phyloP scores from a whole-genome alignment of 2,797 vertebrate genomes.

The Siniperca scherzeri region DNA sequence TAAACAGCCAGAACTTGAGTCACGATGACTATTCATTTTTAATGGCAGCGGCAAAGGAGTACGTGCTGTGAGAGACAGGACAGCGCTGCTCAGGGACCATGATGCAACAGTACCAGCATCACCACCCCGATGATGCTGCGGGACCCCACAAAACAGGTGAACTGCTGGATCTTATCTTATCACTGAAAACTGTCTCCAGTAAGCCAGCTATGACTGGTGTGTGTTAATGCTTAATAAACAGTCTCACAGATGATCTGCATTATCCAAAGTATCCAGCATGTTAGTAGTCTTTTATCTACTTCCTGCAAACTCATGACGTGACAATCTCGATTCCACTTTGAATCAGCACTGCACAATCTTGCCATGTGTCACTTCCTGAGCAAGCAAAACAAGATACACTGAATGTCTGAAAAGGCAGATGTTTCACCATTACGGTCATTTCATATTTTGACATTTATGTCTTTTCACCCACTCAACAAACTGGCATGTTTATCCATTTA shows the following conservation, averaged over 20 bases:
- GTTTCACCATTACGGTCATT: background rate
- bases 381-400: background rate
- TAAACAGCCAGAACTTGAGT: slow-evolving; percentile 65
- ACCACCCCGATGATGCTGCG: slow-evolving; percentile 34
- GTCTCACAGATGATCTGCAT: slow-evolving; percentile 7
- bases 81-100: slow-evolving; percentile 48
- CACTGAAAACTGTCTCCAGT: background rate
- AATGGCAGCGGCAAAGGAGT: slow-evolving; percentile 54
- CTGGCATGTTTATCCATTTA: background rate
- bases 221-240: background rate
- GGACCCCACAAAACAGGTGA: slow-evolving; percentile 7
- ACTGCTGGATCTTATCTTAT: slow-evolving; percentile 15
- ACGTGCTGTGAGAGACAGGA: slow-evolving; percentile 43
- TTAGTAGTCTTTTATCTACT: background rate
- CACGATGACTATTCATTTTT: slow-evolving; percentile 72
- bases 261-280: background rate
- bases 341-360: background rate
- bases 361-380: background rate
- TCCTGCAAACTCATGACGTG: background rate
- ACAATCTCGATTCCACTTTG: background rate
- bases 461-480: background rate
- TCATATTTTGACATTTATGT: background rate
- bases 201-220: background rate
- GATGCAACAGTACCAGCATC: slow-evolving; percentile 56
- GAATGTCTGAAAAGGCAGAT: background rate